Percentiles rank a stretch among this genome's conserved stretches.
Conservation (phyloP, 1,140 invertebrate species). For the Nasonia giraulti region DNA sequence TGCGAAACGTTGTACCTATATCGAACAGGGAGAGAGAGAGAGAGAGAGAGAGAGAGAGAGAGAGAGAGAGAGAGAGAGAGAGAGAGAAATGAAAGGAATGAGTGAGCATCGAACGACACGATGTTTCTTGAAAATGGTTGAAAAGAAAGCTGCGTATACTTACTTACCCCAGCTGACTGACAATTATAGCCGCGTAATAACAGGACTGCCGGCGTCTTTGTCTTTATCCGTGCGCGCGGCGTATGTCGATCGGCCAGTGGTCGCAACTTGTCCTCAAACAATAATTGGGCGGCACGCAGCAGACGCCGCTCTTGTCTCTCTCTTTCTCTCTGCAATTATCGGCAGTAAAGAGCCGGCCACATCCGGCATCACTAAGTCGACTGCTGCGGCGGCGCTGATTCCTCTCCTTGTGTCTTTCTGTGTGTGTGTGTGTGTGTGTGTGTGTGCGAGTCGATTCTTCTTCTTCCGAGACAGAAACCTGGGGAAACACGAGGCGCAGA, state of each 20-base stretch:
- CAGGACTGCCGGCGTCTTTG: not conserved
- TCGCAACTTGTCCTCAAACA: conserved; percentile 65
- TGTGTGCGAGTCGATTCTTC: not conserved
- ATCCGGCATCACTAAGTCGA: conserved; percentile 64
- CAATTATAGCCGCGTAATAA: not conserved
- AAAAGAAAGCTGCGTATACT: not conserved
- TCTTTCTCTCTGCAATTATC: conserved; percentile 73
- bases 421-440: not conserved
- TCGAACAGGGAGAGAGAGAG: too few relatives aligned
- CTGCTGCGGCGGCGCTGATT: not conserved
- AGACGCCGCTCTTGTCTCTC: conserved; percentile 58
- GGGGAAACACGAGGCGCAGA: not conserved
- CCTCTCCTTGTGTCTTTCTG: not conserved
- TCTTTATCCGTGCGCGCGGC: not conserved
- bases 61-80: too few relatives aligned
- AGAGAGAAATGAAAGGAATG: too few relatives aligned
- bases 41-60: too few relatives aligned
- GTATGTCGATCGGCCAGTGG: conserved; percentile 10
- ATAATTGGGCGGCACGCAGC: conserved; percentile 64
- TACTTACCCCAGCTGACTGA: not conserved
- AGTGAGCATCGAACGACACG: not conserved
- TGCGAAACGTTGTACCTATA: too few relatives aligned
- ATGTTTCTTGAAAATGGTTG: not conserved
- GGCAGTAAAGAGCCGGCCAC: conserved; percentile 73
- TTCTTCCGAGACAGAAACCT: not conserved